A percentile compares a stretch with the other conserved stretches of the same genome.
phyloP scores from a whole-genome alignment of 1,140 invertebrate genomes.

The Stegodyphus mimosarum region DNA sequence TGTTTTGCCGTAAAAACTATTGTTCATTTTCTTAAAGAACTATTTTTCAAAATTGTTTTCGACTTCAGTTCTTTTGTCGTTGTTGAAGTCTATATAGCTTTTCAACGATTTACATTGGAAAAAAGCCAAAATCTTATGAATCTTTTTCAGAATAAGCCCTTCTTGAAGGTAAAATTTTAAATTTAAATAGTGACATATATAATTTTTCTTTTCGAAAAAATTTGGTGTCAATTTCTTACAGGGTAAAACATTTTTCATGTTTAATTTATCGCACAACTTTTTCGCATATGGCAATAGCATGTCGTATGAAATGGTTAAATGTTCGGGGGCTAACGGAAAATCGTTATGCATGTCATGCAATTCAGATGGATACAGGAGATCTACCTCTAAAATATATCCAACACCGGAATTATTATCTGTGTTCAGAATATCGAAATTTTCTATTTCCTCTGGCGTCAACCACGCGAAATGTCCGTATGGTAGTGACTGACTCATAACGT shows the following conservation, averaged over 20 bases:
- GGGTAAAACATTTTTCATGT: neutral
- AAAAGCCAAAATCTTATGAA: constrained; percentile 70
- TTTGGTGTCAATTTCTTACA: constrained; percentile 37
- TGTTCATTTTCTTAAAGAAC: constrained; percentile 69
- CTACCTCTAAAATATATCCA: neutral
- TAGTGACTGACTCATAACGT: neutral
- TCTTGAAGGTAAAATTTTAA: constrained; percentile 68
- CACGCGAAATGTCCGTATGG: neutral
- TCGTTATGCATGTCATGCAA: neutral
- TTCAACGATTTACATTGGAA: constrained; percentile 70
- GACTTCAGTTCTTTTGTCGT: constrained; percentile 62
- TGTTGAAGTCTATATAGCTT: constrained; percentile 69
- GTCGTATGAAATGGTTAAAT: neutral
- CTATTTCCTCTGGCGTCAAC: neutral
- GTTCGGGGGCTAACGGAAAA: neutral
- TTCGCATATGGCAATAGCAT: neutral
- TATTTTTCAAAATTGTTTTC: constrained; percentile 64
- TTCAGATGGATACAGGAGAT: neutral
- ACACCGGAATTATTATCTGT: neutral
- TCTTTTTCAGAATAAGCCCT: constrained; percentile 69
- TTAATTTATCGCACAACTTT: neutral
- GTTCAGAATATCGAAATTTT: neutral
- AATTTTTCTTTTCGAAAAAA: constrained; percentile 65
- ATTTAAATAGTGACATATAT: constrained; percentile 70
- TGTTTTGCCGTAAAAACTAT: constrained; percentile 70